Percentiles rank a stretch among this genome's conserved stretches.
Conservation (phyloP, 2,797 vertebrate species). For the Cynodonichthys magdalenae region DNA sequence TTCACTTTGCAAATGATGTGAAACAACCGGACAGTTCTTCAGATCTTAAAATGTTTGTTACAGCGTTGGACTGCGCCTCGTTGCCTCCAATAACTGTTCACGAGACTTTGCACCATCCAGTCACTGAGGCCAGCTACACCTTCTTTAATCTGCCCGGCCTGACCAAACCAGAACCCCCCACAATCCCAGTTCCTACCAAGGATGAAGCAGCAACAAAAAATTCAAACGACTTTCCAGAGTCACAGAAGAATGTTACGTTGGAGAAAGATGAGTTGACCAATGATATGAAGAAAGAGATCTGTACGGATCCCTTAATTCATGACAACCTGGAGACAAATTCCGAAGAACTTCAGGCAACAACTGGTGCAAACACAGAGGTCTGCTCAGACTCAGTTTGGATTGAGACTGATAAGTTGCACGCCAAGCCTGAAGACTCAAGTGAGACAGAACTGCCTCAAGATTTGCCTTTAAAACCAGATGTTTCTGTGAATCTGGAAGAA, state of each 20-base stretch:
- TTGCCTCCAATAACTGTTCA: conserved; percentile 81
- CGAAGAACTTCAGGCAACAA: conserved; percentile 25
- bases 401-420: background rate
- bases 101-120: conserved; percentile 80
- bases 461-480: conserved; percentile 14
- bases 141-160: conserved; percentile 67
- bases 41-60: conserved; percentile 20
- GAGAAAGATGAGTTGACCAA: conserved; percentile 8
- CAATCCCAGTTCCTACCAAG: conserved; percentile 21
- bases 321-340: conserved; percentile 19
- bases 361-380: background rate
- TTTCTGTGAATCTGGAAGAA: conserved; percentile 29
- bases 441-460: conserved; percentile 26
- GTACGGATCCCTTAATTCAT: conserved; percentile 22
- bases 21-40: conserved; percentile 39
- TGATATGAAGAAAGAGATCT: conserved; percentile 15
- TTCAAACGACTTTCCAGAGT: conserved; percentile 20
- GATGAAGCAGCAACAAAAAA: conserved; percentile 32
- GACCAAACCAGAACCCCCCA: conserved; percentile 52
- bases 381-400: conserved; percentile 15
- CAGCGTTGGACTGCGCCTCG: conserved; percentile 69
- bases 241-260: conserved; percentile 17
- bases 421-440: conserved; percentile 21
- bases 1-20: conserved; percentile 65
- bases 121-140: conserved; percentile 79